These are phyloP conservation scores for Ganaspis sp. DNA, from an alignment of 1,140 invertebrate species.

Conservation along the genomic window DNA sequence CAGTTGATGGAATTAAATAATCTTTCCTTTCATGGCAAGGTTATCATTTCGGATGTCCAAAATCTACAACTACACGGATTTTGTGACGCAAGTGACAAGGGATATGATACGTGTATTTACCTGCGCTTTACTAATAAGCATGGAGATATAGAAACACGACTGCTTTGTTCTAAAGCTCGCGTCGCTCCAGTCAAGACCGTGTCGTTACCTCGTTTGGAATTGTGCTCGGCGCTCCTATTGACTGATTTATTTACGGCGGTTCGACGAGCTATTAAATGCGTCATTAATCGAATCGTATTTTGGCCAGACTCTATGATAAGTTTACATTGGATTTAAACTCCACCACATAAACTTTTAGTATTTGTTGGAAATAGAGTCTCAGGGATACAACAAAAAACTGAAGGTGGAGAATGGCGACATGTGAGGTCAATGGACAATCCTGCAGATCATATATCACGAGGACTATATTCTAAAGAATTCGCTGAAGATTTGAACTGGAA, in stretches of 20 bases:
- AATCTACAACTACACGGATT: background rate
- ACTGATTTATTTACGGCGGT: background rate
- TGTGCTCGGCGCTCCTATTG: background rate
- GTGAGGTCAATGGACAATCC: background rate
- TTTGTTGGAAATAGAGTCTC: background rate
- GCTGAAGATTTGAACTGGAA: background rate
- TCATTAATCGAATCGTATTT: background rate
- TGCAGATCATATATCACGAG: background rate
- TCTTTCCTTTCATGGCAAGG: background rate
- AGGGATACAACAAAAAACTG: background rate
- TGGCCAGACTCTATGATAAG: background rate
- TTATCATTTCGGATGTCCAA: background rate
- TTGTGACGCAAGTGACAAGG: constrained; percentile 15
- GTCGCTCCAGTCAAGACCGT: constrained; percentile 11
- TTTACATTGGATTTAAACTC: background rate
- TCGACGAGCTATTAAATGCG: background rate
- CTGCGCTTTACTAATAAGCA: background rate
- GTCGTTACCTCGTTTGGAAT: constrained; percentile 7
- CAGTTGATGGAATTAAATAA: background rate
- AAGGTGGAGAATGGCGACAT: background rate
- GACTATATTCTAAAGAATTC: background rate
- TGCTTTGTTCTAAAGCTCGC: background rate
- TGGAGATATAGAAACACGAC: no score
- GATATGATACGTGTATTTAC: constrained; percentile 30
- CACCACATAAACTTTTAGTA: background rate